Evolutionary conservation across 2,113 vertebrate species (phyloP).

Genomic region (Microtus oregoni): DNA sequence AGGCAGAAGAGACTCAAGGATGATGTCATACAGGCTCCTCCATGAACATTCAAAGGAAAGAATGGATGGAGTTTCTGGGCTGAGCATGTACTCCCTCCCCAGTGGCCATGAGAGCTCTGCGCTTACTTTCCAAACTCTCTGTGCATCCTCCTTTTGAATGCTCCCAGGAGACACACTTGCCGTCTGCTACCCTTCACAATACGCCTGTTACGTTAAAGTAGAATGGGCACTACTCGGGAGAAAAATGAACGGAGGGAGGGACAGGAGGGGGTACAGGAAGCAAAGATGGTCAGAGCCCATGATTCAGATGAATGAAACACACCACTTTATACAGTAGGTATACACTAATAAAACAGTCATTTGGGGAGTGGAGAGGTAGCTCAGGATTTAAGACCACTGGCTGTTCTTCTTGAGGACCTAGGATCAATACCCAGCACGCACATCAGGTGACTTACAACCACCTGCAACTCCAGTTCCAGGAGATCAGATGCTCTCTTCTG

Average conservation of each 20-base stretch:
- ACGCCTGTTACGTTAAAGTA: background rate
- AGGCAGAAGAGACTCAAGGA: background rate
- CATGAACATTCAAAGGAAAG: rapidly evolving
- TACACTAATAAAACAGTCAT: background rate
- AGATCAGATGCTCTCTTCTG: background rate
- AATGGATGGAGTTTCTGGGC: background rate
- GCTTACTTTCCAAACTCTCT: background rate
- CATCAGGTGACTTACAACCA: background rate
- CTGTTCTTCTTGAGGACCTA: background rate
- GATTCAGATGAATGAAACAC: too few species aligned
- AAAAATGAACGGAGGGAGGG: too few species aligned
- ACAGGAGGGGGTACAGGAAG: background rate
- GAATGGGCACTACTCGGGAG: background rate
- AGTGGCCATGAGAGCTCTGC: rapidly evolving
- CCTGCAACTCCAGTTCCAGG: background rate
- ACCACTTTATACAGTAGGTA: background rate
- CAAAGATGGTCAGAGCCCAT: background rate
- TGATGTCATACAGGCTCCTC: rapidly evolving
- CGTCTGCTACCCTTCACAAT: background rate
- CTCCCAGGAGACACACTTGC: background rate
- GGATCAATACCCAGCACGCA: background rate
- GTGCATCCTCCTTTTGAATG: background rate
- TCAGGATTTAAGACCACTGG: background rate
- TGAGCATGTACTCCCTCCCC: rapidly evolving
- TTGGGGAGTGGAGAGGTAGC: background rate